Evolutionary conservation across 2,113 vertebrate genomes (phyloP).

Genomic region (Lathamus discolor): DNA sequence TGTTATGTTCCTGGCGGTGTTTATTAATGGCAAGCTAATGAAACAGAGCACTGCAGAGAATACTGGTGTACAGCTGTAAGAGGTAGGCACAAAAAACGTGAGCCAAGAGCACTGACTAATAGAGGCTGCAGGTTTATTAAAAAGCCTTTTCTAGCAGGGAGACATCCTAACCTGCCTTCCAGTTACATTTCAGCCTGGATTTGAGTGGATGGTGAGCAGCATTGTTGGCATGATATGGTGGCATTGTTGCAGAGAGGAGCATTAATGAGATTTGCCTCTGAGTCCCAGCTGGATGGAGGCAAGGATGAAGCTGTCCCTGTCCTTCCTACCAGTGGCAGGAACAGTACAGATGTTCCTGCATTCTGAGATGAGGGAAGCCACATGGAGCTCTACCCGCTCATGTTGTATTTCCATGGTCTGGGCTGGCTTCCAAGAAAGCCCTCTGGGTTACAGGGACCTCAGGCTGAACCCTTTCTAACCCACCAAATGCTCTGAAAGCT

Average conservation of each 20-base stretch:
- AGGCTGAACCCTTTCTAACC: not conserved
- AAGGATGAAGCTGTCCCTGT: not conserved
- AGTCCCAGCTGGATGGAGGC: not conserved
- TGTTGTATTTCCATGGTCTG: not conserved
- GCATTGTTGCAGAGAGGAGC: fast-evolving
- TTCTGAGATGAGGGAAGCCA: not conserved
- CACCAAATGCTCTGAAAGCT: not conserved
- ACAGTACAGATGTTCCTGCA: not conserved
- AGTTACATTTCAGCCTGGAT: not conserved
- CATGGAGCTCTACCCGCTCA: not conserved
- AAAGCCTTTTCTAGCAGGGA: not conserved
- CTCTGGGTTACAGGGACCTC: not conserved
- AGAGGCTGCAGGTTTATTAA: not conserved
- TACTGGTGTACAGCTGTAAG: slow-evolving; percentile 12
- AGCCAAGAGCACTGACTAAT: not conserved
- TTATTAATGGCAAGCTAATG: slow-evolving; percentile 5
- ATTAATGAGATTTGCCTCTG: not conserved
- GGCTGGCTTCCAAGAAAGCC: not conserved
- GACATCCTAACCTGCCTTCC: not conserved
- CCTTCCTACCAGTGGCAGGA: not conserved
- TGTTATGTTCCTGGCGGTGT: not conserved
- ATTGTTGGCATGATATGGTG: not conserved
- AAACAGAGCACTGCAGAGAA: not conserved
- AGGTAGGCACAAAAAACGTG: not conserved
- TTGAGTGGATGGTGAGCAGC: not conserved